A percentile compares a stretch with the other conserved stretches of the same genome.
These are phyloP conservation scores for Semaprochilodus insignis DNA, from an alignment of 2,797 vertebrate genomes.

Conservation along the genomic window DNA sequence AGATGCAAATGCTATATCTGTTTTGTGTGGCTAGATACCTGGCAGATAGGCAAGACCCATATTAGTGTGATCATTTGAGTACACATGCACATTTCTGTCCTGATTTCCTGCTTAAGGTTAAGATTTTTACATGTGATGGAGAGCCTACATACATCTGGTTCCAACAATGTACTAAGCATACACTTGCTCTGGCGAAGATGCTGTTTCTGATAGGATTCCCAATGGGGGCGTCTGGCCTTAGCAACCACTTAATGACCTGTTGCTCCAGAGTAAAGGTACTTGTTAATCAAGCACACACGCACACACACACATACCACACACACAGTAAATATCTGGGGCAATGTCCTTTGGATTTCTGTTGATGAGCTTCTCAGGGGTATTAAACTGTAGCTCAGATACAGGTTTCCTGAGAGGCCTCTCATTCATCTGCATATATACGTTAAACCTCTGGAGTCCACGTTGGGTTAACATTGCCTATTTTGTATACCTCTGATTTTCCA, in stretches of 20 bases:
- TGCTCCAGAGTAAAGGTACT: slow-evolving; percentile 38
- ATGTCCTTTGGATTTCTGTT: background rate
- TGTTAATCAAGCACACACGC: background rate
- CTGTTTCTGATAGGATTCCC: slow-evolving; percentile 17
- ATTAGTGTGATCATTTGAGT: no score
- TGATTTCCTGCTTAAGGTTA: no score
- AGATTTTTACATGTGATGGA: no score
- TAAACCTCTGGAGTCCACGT: background rate
- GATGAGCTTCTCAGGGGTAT: slow-evolving; percentile 5
- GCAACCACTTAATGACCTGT: slow-evolving; percentile 47
- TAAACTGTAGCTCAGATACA: slow-evolving; percentile 1
- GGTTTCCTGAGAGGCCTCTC: background rate
- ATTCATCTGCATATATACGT: background rate
- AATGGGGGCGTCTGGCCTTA: slow-evolving; percentile 29
- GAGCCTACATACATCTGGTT: background rate
- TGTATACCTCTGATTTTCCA: background rate
- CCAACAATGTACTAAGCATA: background rate
- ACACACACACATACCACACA: background rate
- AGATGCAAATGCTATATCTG: no score
- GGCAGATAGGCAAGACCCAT: no score
- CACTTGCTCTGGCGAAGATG: background rate
- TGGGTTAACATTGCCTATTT: background rate
- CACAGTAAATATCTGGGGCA: background rate
- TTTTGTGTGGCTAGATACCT: no score
- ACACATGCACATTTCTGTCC: no score